Evolutionary conservation across 2,797 vertebrate species (phyloP).

Genomic region (Gambusia yucatana): DNA sequence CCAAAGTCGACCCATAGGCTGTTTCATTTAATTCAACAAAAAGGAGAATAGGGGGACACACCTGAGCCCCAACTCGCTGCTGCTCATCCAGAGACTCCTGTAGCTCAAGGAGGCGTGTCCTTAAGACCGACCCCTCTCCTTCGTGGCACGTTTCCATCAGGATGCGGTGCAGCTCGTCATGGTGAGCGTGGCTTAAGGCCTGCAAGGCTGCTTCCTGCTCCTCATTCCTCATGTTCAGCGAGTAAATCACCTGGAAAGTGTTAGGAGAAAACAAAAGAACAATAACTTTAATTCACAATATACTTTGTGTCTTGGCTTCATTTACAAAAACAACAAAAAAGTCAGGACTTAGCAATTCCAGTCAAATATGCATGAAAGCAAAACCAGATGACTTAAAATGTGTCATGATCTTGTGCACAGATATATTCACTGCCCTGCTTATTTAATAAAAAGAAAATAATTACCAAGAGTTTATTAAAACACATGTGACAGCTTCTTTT

Average conservation of each 20-base stretch:
- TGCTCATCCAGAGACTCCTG: constrained; percentile 89
- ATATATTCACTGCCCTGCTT: neutral
- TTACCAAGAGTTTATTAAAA: neutral
- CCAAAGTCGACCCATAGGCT: neutral
- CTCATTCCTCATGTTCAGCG: constrained; percentile 93
- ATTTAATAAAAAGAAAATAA: neutral
- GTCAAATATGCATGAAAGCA: neutral
- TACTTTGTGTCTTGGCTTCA: neutral
- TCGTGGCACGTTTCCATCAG: constrained; percentile 85
- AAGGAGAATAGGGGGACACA: constrained; percentile 30
- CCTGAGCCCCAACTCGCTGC: constrained; percentile 85
- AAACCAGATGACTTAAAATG: neutral
- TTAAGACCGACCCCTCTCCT: constrained; percentile 82
- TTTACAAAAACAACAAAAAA: neutral
- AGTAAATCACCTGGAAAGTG: constrained; percentile 89
- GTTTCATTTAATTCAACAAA: neutral
- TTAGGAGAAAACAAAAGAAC: constrained; percentile 4
- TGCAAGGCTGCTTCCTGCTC: constrained; percentile 89
- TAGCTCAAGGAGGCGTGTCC: constrained; percentile 86
- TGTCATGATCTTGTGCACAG: neutral
- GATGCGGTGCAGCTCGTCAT: constrained; percentile 86
- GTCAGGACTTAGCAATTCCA: neutral
- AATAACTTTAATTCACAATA: neutral
- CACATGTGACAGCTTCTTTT: neutral
- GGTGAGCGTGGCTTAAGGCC: constrained; percentile 85